phyloP scores from a whole-genome alignment of 2,113 vertebrate species.

The Poeciliopsis occidentalis region DNA sequence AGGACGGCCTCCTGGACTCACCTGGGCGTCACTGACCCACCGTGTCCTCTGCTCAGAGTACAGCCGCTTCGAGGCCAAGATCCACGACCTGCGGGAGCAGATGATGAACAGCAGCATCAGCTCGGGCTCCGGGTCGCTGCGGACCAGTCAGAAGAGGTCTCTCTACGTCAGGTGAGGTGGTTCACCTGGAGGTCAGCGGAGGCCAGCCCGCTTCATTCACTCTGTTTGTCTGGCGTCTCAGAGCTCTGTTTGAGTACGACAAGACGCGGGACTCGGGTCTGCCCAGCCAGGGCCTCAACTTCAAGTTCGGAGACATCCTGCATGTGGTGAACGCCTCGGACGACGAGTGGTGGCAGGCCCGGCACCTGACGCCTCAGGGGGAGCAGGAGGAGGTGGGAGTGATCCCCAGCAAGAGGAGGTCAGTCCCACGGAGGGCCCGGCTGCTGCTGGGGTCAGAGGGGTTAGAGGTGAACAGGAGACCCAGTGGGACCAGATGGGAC shows the following conservation, averaged over 20 bases:
- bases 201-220: neutral
- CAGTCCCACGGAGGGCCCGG: constrained; percentile 31
- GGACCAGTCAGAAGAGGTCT: constrained; percentile 96
- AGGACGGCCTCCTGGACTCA: too few species aligned
- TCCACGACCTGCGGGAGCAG: constrained; percentile 95
- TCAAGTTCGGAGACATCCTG: constrained; percentile 95
- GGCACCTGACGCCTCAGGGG: constrained; percentile 88
- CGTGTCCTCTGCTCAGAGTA: constrained; percentile 79
- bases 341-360: constrained; percentile 98
- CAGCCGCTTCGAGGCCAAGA: constrained; percentile 96
- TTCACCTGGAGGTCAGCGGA: neutral
- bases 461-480: too few species aligned
- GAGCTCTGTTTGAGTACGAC: constrained; percentile 98
- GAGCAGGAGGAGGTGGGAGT: constrained; percentile 96
- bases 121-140: constrained; percentile 92
- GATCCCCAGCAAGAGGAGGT: constrained; percentile 97
- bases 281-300: constrained; percentile 96
- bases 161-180: constrained; percentile 90
- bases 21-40: neutral
- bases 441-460: too few species aligned
- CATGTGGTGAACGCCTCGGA: constrained; percentile 97
- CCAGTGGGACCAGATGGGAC: too few species aligned
- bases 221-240: constrained; percentile 43
- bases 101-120: constrained; percentile 99
- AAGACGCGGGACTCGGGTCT: constrained; percentile 96